Base-by-base conservation (phyloP, 2,113 vertebrate species). In the Polyodon spathula region DNA sequence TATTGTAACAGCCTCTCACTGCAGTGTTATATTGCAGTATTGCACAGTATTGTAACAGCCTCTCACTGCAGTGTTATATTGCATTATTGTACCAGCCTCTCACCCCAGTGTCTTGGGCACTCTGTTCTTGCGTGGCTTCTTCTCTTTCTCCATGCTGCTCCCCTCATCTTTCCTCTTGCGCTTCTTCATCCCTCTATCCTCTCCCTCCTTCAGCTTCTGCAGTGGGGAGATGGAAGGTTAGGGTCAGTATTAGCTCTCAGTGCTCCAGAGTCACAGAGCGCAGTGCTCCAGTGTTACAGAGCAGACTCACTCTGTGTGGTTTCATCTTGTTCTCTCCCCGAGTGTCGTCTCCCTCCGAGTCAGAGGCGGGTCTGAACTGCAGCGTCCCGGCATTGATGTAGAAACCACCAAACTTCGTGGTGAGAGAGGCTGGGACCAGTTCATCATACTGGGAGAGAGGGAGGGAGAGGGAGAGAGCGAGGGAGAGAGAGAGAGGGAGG, bases 361-460 rank as follows among this genome's bases (percentile, higher is more conserved):
- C 95, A 0, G 95, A 98, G 4, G 94, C 90, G 7, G 94, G 81
- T 60, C 96, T 91, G 83, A 99, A 99, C 76, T 99, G 96, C 71
- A 99, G 77, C 0, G 94, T 99, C 37, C 96, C 96, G 6, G 94
- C 97, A 81, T 99, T 99, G 80, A 99, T 96, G 74, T 99, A 99
- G 85, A 99, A 99, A 8, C 96, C 96, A 73, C 96, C 96, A 0
- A 95, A 92, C 76, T 98, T 98, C 27, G 96, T 99, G 76, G 89
- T 97, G 70, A 98, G 83, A 39, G 96, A 97, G 37, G 95, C 96
- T 37, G 96, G 96, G 51, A 99, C 96, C 70, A 99, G 89, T 82
- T 98, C 95, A 51, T 99, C 95, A 54, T 98, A 90, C 88, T 90
- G 66, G 11, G 43, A 64, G 74, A 11, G 63, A 67, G 71, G 71